A percentile compares a stretch with the other conserved stretches of the same genome.
phyloP scores from a whole-genome alignment of 2,797 vertebrate species.

The Alca torda region DNA sequence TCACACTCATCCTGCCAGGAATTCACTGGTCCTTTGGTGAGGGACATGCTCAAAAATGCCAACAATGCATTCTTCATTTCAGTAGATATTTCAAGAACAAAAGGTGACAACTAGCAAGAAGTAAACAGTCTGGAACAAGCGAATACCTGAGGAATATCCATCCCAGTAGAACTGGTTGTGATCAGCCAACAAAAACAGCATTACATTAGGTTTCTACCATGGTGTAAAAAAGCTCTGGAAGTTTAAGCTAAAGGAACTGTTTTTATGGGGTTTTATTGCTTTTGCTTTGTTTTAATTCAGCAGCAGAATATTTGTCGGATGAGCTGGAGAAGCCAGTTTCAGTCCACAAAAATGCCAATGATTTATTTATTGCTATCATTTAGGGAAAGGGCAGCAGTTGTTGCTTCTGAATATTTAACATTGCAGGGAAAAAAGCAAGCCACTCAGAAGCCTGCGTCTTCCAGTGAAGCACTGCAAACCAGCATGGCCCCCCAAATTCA shows the following conservation, averaged over 20 bases:
- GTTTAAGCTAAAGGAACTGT: not conserved
- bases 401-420: slow-evolving; percentile 50
- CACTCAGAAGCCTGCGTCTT: not conserved
- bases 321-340: not conserved
- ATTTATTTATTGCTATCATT: slow-evolving; percentile 59
- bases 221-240: not conserved
- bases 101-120: not conserved
- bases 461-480: not conserved
- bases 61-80: not conserved
- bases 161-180: not conserved
- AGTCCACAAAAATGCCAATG: slow-evolving; percentile 43
- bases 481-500: not conserved
- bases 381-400: slow-evolving; percentile 44
- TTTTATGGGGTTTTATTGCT: not conserved
- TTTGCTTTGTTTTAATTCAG: slow-evolving; percentile 9
- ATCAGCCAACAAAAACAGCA: not conserved
- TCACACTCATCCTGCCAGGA: not conserved
- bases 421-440: not conserved
- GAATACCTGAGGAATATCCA: not conserved
- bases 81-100: not conserved
- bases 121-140: not conserved
- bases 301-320: not conserved
- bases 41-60: not conserved
- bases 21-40: not conserved
- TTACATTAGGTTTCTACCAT: not conserved